Percentiles rank a stretch among this genome's conserved stretches.
Evolutionary conservation across 2,113 vertebrate species (phyloP).

Genomic region (Colius striatus): DNA sequence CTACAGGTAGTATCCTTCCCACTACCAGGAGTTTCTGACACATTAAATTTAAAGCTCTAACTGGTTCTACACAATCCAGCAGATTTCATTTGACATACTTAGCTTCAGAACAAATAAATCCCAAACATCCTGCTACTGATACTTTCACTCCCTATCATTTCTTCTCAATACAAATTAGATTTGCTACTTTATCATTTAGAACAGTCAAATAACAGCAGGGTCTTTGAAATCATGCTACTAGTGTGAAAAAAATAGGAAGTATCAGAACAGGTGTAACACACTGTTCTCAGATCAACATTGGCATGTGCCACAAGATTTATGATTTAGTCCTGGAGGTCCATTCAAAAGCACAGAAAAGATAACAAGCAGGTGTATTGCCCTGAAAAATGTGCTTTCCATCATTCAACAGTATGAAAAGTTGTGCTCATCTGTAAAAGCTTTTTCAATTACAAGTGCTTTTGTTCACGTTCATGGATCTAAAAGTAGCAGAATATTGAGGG

Average conservation of each 20-base stretch:
- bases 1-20: not conserved
- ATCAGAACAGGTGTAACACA: not conserved
- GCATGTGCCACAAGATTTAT: not conserved
- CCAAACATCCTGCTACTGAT: not conserved
- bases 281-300: not conserved
- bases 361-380: not conserved
- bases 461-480: not conserved
- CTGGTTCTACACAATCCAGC: not conserved
- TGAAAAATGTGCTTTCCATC: not conserved
- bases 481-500: not conserved
- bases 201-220: not conserved
- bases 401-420: not conserved
- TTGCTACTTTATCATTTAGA: not conserved
- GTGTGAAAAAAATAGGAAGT: not conserved
- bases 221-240: not conserved
- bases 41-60: not conserved
- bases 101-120: not conserved
- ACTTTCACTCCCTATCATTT: not conserved
- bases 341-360: not conserved
- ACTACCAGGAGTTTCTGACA: not conserved
- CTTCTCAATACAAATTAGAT: not conserved
- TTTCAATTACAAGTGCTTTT: not conserved
- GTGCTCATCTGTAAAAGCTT: not conserved
- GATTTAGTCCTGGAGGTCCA: not conserved
- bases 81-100: not conserved